Conservation (phyloP, 64 coral and sea anemone genomes). For the Cladopsammia gracilis region DNA sequence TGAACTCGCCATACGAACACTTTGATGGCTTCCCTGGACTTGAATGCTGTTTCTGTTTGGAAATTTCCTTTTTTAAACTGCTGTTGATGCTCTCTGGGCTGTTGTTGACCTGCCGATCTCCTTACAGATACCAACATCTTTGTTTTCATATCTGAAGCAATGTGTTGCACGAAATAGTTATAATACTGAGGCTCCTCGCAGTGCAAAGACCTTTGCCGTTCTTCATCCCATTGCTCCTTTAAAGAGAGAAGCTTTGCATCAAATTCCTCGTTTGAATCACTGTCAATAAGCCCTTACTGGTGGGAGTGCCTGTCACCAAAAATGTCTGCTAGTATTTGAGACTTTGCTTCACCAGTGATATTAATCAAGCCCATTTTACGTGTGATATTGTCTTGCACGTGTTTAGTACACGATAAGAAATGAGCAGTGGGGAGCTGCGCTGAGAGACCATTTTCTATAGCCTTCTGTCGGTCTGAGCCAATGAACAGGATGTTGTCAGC, state of each 20-base stretch:
- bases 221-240: constrained; percentile 25
- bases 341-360: background rate
- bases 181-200: constrained; percentile 8
- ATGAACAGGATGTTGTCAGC: constrained; percentile 7
- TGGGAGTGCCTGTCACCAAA: constrained; percentile 24
- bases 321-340: constrained; percentile 10
- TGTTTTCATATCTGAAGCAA: constrained; percentile 59
- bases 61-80: constrained; percentile 41
- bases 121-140: constrained; percentile 48
- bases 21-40: constrained; percentile 53
- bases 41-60: constrained; percentile 1
- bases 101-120: constrained; percentile 45
- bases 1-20: constrained; percentile 48
- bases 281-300: constrained; percentile 30
- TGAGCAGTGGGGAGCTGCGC: constrained; percentile 8
- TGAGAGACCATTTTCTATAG: constrained; percentile 16
- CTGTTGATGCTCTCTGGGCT: constrained; percentile 60
- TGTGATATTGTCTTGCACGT: constrained; percentile 39
- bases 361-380: constrained; percentile 16
- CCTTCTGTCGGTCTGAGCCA: constrained; percentile 20
- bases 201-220: background rate
- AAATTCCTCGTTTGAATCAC: constrained; percentile 49
- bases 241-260: constrained; percentile 29
- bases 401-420: constrained; percentile 34
- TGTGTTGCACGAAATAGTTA: constrained; percentile 25